Conservation (phyloP, 2,888 invertebrate genomes). For the Helicoverpa assulta region DNA sequence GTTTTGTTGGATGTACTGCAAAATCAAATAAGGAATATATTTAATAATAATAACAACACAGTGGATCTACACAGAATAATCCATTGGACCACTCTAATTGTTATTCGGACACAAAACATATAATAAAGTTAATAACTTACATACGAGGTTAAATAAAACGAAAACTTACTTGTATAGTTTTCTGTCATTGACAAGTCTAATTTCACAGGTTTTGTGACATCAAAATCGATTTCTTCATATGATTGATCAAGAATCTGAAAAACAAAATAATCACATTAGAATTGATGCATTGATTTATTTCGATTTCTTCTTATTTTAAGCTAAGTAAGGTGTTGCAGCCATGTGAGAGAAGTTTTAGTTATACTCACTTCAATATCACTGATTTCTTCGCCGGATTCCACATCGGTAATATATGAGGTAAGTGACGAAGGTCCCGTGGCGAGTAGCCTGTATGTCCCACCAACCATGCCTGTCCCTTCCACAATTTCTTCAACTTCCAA, state of each 20-base stretch:
- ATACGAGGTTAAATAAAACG: not conserved
- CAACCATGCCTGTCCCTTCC: constrained; percentile 85
- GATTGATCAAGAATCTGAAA: constrained; percentile 92
- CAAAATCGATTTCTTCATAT: constrained; percentile 94
- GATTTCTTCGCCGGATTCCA: constrained; percentile 79
- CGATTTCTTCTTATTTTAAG: no score
- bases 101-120: no score
- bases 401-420: constrained; percentile 76
- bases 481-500: constrained; percentile 85
- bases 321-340: not conserved
- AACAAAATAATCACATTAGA: not conserved
- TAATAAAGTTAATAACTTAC: no score
- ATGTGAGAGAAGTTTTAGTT: not conserved
- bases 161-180: constrained; percentile 84
- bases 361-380: constrained; percentile 86
- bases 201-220: constrained; percentile 90
- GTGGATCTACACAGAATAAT: no score
- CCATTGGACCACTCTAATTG: no score
- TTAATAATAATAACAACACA: no score
- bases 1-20: constrained; percentile 87
- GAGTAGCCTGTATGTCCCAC: constrained; percentile 84
- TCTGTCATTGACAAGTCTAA: constrained; percentile 90
- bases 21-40: constrained; percentile 39
- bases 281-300: no score
- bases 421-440: constrained; percentile 80